Percentiles rank a stretch among this genome's conserved stretches.
Evolutionary conservation across 2,888 invertebrate species (phyloP).

Genomic region (Oasisia sp.): DNA sequence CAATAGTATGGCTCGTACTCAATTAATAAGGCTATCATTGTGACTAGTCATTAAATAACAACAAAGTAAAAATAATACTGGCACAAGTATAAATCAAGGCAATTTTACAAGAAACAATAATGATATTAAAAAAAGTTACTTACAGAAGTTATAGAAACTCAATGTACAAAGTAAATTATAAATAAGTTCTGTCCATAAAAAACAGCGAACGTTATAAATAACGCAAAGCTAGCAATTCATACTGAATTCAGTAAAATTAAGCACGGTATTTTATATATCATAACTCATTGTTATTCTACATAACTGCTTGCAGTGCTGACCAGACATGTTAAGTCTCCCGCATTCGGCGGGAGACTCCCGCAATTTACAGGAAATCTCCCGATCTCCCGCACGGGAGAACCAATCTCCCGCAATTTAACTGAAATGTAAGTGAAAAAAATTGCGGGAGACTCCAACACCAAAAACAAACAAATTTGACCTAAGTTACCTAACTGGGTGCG

Average conservation of each 20-base stretch:
- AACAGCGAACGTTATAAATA: neutral
- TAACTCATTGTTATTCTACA: neutral
- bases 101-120: neutral
- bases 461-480: no score
- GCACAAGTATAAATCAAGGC: neutral
- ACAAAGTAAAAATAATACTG: neutral
- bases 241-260: neutral
- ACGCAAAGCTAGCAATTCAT: neutral
- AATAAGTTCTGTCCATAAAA: neutral
- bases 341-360: no score
- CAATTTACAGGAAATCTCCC: no score
- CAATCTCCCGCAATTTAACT: no score
- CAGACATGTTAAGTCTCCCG: no score
- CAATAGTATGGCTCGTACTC: neutral
- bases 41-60: neutral
- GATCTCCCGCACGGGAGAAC: no score
- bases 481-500: no score
- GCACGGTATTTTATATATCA: neutral
- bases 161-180: neutral
- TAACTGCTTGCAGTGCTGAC: neutral
- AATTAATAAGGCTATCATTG: neutral
- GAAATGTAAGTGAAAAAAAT: no score
- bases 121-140: no score
- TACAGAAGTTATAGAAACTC: no score
- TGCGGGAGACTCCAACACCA: no score